These are phyloP conservation scores for Sclerurus mexicanus DNA, from an alignment of 2,113 vertebrate species.

Conservation along the genomic window DNA sequence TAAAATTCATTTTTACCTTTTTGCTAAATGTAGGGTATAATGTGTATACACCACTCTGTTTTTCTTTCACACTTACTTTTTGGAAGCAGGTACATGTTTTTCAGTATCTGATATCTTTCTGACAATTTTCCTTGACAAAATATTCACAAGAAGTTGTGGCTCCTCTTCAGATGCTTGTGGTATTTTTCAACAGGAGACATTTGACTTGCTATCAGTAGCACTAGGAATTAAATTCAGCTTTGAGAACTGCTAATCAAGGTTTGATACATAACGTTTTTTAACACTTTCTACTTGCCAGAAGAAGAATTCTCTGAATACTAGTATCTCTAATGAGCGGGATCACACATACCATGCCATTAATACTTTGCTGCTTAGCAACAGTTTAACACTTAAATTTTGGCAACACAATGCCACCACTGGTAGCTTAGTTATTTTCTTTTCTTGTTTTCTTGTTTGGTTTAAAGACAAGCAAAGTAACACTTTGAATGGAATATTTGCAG, in stretches of 20 bases:
- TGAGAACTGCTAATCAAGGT: background rate
- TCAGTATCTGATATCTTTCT: background rate
- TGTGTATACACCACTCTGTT: fast-evolving
- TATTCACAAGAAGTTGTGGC: background rate
- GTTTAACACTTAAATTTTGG: background rate
- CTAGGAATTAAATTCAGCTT: background rate
- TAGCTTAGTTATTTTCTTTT: background rate
- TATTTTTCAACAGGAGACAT: conserved; percentile 12
- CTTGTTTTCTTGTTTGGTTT: background rate
- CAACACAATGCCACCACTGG: background rate
- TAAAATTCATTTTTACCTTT: background rate
- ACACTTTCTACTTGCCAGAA: background rate
- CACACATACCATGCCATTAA: background rate
- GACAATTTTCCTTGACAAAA: conserved; percentile 21
- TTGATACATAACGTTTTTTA: background rate
- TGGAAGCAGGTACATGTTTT: background rate
- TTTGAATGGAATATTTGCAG: background rate
- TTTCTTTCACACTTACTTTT: background rate
- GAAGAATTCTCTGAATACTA: background rate
- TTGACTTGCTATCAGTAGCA: background rate
- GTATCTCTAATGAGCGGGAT: background rate
- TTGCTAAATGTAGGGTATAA: background rate
- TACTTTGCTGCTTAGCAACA: background rate
- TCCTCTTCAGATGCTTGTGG: background rate
- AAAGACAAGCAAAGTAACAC: background rate